Percentiles rank a stretch among this genome's conserved stretches.
phyloP scores from a whole-genome alignment of 2,797 vertebrate species.

The Jordanella pulchra region DNA sequence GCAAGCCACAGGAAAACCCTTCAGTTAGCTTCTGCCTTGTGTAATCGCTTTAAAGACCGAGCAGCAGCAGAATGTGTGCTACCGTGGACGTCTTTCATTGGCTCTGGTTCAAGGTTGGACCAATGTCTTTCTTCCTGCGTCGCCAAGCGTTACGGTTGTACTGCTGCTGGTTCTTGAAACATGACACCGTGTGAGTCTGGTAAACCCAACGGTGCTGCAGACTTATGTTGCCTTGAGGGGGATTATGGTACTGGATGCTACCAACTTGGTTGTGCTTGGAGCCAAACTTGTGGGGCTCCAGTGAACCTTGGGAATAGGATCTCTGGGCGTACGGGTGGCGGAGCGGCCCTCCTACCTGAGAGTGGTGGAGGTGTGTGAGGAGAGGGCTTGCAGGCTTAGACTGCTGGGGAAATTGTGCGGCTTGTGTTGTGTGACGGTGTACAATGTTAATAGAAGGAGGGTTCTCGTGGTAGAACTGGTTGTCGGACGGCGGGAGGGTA shows the following conservation, averaged over 20 bases:
- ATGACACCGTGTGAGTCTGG: conserved; percentile 64
- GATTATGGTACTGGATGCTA: conserved; percentile 44
- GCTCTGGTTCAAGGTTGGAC: conserved; percentile 85
- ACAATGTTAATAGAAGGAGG: conserved; percentile 67
- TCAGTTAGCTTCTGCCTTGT: conserved; percentile 20
- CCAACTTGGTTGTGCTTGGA: conserved; percentile 70
- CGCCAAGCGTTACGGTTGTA: conserved; percentile 88
- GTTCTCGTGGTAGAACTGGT: conserved; percentile 77
- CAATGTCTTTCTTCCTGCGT: conserved; percentile 83
- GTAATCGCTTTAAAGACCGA: conserved; percentile 1
- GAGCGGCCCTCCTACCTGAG: conserved; percentile 67
- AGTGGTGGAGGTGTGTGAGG: conserved; percentile 75
- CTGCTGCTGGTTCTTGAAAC: conserved; percentile 85
- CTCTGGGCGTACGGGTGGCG: conserved; percentile 68
- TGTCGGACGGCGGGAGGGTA: conserved; percentile 67
- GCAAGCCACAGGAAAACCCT: conserved; percentile 3
- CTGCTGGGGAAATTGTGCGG: conserved; percentile 56
- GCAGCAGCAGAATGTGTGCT: not conserved
- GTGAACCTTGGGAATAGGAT: conserved; percentile 66
- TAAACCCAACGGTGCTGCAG: conserved; percentile 57
- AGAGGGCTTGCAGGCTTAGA: conserved; percentile 68
- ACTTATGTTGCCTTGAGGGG: conserved; percentile 55
- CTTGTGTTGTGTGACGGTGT: conserved; percentile 68
- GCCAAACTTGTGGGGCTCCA: conserved; percentile 73
- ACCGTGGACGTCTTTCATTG: conserved; percentile 69